These are phyloP conservation scores for Disparrhopalites patrizii DNA, from an alignment of 2,888 invertebrate genomes.

Conservation along the genomic window DNA sequence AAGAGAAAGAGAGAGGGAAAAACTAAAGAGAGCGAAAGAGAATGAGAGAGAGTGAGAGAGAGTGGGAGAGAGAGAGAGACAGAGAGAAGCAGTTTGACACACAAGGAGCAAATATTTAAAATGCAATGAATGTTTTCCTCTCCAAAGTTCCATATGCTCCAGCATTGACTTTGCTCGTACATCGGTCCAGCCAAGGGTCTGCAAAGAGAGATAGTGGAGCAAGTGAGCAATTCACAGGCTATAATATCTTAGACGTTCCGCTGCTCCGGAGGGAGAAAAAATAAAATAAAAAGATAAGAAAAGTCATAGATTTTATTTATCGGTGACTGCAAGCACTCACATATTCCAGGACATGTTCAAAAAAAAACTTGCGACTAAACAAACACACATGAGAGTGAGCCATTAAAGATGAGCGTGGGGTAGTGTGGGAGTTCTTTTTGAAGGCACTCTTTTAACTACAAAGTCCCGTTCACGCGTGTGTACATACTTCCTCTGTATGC, in stretches of 20 bases:
- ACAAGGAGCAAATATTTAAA: background rate
- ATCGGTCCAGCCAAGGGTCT: too few relatives aligned
- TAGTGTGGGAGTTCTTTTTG: background rate
- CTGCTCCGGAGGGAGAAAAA: too few relatives aligned
- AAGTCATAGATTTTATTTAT: constrained; percentile 25
- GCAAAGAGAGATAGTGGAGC: too few relatives aligned
- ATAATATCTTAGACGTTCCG: too few relatives aligned
- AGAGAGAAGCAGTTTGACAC: constrained; percentile 1
- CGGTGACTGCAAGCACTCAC: constrained; percentile 7
- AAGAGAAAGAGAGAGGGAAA: too few relatives aligned
- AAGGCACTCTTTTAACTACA: too few relatives aligned
- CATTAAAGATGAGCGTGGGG: background rate
- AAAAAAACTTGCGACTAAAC: background rate
- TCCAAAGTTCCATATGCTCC: too few relatives aligned
- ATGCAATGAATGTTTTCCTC: too few relatives aligned
- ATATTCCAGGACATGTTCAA: background rate
- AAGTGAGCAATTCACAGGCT: too few relatives aligned
- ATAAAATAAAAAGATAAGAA: constrained; percentile 19
- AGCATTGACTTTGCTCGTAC: too few relatives aligned
- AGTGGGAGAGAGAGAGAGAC: background rate
- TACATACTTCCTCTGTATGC: too few relatives aligned
- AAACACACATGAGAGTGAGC: background rate
- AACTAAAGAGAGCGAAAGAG: background rate
- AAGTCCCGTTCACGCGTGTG: too few relatives aligned
- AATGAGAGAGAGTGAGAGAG: background rate